Percentiles rank a stretch among this genome's conserved stretches.
Conservation (phyloP, 2,888 invertebrate species). For the Callosobruchus maculatus region DNA sequence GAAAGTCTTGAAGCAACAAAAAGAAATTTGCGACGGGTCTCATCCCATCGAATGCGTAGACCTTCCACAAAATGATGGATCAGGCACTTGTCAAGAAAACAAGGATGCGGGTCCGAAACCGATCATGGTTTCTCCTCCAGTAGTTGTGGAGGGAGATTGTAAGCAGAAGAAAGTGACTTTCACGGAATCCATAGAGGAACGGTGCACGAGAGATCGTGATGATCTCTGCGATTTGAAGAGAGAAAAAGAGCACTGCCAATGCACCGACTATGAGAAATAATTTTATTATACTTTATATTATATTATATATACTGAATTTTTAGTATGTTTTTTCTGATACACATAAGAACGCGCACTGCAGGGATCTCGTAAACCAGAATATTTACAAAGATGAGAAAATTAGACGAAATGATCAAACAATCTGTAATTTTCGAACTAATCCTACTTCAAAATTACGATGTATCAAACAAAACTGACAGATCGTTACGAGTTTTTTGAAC, state of each 20-base stretch:
- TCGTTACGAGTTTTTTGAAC: too few species aligned
- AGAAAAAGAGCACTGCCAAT: constrained; percentile 39
- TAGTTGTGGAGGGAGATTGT: constrained; percentile 37
- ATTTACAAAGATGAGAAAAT: too few species aligned
- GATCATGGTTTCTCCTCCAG: constrained; percentile 35
- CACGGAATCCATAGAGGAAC: not conserved
- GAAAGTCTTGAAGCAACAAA: constrained; percentile 39
- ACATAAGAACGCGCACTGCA: too few species aligned
- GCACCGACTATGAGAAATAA: too few species aligned
- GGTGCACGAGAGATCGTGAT: constrained; percentile 34
- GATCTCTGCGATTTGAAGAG: constrained; percentile 41
- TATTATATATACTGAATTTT: too few species aligned
- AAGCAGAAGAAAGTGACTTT: constrained; percentile 12
- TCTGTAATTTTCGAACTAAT: too few species aligned
- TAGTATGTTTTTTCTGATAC: too few species aligned
- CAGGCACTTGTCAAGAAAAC: constrained; percentile 1
- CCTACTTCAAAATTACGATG: too few species aligned
- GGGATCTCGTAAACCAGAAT: too few species aligned
- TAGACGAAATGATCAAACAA: too few species aligned
- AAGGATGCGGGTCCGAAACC: constrained; percentile 27
- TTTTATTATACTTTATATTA: too few species aligned
- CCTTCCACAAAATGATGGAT: constrained; percentile 20
- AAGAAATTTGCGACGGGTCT: constrained; percentile 36
- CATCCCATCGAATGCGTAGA: constrained; percentile 36
- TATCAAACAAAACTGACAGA: too few species aligned